Conservation (phyloP, 1,140 invertebrate genomes). For the Trichonephila clavipes region DNA sequence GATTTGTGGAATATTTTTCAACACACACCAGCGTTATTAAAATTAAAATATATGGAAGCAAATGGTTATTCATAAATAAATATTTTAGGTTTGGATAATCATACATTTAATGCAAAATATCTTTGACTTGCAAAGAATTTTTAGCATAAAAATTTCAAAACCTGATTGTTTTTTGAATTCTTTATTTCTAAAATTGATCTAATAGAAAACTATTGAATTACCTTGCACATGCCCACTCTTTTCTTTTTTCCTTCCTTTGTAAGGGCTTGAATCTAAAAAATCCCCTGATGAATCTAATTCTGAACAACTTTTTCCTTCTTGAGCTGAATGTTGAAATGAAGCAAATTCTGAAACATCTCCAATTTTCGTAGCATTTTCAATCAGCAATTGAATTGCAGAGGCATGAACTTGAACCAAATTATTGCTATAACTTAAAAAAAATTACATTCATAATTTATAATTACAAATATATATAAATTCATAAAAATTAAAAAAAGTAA, state of each 20-base stretch:
- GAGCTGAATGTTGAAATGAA: constrained; percentile 82
- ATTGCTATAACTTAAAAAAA: constrained; percentile 76
- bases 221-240: constrained; percentile 91
- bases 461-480: no score
- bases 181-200: no score
- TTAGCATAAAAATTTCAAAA: no score
- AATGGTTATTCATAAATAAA: no score
- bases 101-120: no score
- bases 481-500: no score
- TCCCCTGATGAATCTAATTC: constrained; percentile 79
- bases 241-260: constrained; percentile 85
- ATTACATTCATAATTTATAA: neutral
- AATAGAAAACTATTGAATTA: constrained; percentile 80
- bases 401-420: constrained; percentile 80
- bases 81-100: no score
- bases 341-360: constrained; percentile 86
- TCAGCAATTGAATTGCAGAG: constrained; percentile 85
- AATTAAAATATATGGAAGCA: no score
- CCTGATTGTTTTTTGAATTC: no score
- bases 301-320: constrained; percentile 79
- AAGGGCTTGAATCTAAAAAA: constrained; percentile 79
- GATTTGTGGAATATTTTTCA: no score
- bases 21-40: no score
- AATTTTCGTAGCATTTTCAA: constrained; percentile 88
- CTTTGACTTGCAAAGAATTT: no score